Percentiles rank a stretch among this genome's conserved stretches.
phyloP scores from a whole-genome alignment of 2,888 invertebrate genomes.

The Argynnis bischoffii region DNA sequence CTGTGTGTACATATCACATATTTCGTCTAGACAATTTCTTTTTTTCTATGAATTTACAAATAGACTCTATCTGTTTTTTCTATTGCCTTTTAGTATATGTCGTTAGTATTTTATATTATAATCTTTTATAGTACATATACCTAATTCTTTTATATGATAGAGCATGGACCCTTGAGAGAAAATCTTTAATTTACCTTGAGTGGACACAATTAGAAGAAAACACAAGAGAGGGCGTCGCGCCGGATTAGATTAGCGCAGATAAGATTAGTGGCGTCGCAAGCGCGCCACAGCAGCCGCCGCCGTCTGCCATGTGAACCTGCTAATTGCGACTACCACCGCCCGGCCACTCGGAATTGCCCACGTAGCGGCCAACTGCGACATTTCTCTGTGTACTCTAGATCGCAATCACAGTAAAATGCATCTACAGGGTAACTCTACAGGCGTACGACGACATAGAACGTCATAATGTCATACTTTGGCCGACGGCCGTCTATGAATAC shows the following conservation, averaged over 20 bases:
- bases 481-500: conserved; percentile 63
- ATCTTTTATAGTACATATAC: neutral
- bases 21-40: conserved; percentile 11
- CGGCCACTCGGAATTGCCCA: conserved; percentile 42
- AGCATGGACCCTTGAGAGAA: conserved; percentile 66
- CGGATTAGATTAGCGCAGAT: conserved; percentile 78
- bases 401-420: conserved; percentile 40
- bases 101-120: neutral
- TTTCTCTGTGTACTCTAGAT: conserved; percentile 39
- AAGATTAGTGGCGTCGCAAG: conserved; percentile 72
- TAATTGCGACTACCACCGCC: conserved; percentile 59
- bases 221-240: conserved; percentile 76
- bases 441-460: conserved; percentile 43
- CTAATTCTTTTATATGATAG: neutral
- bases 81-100: neutral
- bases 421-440: conserved; percentile 45
- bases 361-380: conserved; percentile 41
- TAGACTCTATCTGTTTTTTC: conserved; percentile 37
- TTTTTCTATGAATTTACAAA: conserved; percentile 45
- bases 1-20: conserved; percentile 9
- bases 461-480: conserved; percentile 39
- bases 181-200: conserved; percentile 78
- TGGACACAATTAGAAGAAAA: conserved; percentile 81
- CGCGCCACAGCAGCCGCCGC: conserved; percentile 47
- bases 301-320: conserved; percentile 57